Evolutionary conservation across 2,797 vertebrate genomes (phyloP).

Genomic region (Molossus molossus): DNA sequence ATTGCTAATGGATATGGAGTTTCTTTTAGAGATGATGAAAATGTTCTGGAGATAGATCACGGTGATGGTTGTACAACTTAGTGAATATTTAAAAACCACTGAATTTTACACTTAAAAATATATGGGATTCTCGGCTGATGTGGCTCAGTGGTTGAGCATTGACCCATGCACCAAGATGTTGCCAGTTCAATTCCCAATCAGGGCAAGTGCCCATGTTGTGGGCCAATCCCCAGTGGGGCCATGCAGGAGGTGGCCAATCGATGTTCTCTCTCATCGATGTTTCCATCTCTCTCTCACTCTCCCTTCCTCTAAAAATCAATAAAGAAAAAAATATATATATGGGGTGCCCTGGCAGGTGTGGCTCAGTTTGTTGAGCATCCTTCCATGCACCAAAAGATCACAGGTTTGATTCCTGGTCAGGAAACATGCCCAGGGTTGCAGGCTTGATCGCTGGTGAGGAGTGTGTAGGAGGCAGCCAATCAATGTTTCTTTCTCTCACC

Average conservation of each 20-base stretch:
- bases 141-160: not conserved
- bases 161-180: not conserved
- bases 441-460: too few species aligned
- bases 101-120: not conserved
- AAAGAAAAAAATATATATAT: not conserved
- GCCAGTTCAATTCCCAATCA: not conserved
- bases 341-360: not conserved
- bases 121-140: not conserved
- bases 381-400: not conserved
- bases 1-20: not conserved
- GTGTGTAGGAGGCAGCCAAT: not conserved
- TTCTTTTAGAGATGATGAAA: constrained; percentile 31
- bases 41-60: not conserved
- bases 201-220: not conserved
- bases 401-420: not conserved
- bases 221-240: too few species aligned
- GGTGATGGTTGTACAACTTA: not conserved
- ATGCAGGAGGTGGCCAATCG: not conserved
- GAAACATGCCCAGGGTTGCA: not conserved
- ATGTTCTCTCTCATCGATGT: not conserved
- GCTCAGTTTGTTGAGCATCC: not conserved
- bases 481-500: not conserved
- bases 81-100: not conserved
- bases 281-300: not conserved
- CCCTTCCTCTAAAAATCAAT: too few species aligned